Percentiles rank a stretch among this genome's conserved stretches.
These are phyloP conservation scores for Anas georgica DNA, from an alignment of 2,797 vertebrate genomes.

Conservation along the genomic window DNA sequence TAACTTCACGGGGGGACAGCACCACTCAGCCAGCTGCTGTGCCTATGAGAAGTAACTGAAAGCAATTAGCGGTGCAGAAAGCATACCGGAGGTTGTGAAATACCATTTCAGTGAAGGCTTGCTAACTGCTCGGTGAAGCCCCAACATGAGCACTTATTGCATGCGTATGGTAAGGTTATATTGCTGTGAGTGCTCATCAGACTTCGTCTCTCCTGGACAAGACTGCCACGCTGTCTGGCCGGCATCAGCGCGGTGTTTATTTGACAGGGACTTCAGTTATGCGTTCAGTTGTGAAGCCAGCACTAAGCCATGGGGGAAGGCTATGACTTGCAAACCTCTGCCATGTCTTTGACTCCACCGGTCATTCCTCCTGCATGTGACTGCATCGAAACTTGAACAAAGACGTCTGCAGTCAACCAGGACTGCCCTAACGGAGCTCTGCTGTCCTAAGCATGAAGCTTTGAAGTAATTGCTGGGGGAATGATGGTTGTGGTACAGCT, in stretches of 20 bases:
- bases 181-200: neutral
- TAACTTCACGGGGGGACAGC: neutral
- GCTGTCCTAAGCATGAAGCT: neutral
- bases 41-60: neutral
- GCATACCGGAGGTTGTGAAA: neutral
- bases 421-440: rapidly evolving
- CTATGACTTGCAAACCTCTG: neutral
- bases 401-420: neutral
- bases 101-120: neutral
- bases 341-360: neutral
- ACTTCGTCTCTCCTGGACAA: neutral
- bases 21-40: neutral
- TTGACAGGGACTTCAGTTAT: neutral
- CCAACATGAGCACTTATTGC: neutral
- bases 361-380: neutral
- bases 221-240: neutral
- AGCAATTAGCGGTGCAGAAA: neutral
- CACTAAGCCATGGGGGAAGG: neutral
- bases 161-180: neutral
- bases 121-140: neutral
- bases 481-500: neutral
- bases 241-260: neutral
- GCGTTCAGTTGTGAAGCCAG: neutral
- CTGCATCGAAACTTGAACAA: neutral
- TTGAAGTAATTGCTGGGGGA: neutral